A percentile compares a stretch with the other conserved stretches of the same genome.
Conservation (phyloP, 2,113 vertebrate species). For the Eira barbara region DNA sequence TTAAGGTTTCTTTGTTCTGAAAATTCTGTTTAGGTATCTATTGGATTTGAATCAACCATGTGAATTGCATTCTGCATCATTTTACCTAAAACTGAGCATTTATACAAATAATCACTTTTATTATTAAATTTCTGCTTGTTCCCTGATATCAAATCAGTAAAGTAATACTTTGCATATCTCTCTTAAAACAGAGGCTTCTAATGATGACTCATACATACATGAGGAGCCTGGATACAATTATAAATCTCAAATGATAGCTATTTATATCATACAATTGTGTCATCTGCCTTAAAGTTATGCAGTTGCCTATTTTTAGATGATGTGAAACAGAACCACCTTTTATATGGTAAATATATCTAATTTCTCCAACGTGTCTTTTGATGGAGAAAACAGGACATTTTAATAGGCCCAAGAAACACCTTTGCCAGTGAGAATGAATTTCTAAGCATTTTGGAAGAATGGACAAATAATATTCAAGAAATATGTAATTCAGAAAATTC, state of each 20-base stretch:
- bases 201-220: conserved; percentile 21
- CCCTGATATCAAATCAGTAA: background rate
- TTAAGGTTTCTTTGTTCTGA: background rate
- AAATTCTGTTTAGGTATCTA: background rate
- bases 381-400: conserved; percentile 16
- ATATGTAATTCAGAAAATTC: background rate
- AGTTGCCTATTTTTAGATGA: conserved; percentile 48
- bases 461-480: background rate
- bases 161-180: background rate
- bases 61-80: conserved; percentile 2
- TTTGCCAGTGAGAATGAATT: conserved; percentile 13
- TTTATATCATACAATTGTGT: conserved; percentile 40
- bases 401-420: background rate
- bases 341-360: background rate
- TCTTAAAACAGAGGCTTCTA: conserved; percentile 47
- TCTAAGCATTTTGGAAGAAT: conserved; percentile 23
- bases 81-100: conserved; percentile 23
- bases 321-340: conserved; percentile 42
- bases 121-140: conserved; percentile 34
- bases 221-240: background rate
- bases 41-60: background rate
- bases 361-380: conserved; percentile 22
- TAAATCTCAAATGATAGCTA: conserved; percentile 52
- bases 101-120: conserved; percentile 21
- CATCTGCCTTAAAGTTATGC: conserved; percentile 36